These are phyloP conservation scores for Ceyx cyanopectus DNA, from an alignment of 2,113 vertebrate genomes.

Conservation along the genomic window DNA sequence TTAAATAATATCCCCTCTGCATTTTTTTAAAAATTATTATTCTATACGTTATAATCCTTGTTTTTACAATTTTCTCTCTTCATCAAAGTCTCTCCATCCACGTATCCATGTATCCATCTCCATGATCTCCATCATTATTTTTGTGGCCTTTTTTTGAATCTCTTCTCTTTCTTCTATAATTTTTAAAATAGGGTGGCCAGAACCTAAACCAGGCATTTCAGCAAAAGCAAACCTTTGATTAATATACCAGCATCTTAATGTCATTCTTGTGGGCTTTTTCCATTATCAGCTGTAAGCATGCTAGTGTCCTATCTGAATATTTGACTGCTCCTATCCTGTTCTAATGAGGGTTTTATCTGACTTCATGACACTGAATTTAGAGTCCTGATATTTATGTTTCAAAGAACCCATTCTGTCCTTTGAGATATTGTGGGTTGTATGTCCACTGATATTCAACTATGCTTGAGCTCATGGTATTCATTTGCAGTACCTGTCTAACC, in stretches of 20 bases:
- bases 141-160: slow-evolving; percentile 5
- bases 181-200: slow-evolving; percentile 24
- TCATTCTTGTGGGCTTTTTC: not conserved
- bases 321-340: not conserved
- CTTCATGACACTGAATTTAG: not conserved
- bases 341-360: not conserved
- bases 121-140: not conserved
- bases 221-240: not conserved
- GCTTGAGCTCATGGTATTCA: not conserved
- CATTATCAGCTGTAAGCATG: not conserved
- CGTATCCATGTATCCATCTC: not conserved
- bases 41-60: not conserved
- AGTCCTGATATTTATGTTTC: not conserved
- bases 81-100: not conserved
- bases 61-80: slow-evolving; percentile 16
- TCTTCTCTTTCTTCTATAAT: slow-evolving; percentile 31
- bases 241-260: not conserved
- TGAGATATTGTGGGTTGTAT: not conserved
- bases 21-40: not conserved
- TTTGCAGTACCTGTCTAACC: not conserved
- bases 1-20: not conserved
- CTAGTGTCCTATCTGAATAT: not conserved
- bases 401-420: not conserved
- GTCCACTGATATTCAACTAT: not conserved
- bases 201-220: not conserved